Conservation (phyloP, 2,113 vertebrate genomes). For the Cephalophus harveyi region DNA sequence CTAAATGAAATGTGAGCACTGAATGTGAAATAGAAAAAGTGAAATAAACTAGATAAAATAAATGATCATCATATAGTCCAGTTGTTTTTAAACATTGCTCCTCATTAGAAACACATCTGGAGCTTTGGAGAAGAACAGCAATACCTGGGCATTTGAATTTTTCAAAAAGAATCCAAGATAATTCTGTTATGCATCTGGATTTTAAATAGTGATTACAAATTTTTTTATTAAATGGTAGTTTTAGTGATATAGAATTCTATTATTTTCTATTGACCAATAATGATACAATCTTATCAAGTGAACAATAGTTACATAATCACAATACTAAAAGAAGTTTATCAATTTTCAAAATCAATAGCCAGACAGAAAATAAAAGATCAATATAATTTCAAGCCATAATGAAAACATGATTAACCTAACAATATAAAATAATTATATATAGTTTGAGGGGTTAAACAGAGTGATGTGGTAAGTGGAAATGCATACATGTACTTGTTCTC, state of each 20-base stretch:
- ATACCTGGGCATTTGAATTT: not conserved
- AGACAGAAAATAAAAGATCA: not conserved
- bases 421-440: not conserved
- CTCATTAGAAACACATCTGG: not conserved
- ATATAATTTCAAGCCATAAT: not conserved
- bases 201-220: not conserved
- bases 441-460: not conserved
- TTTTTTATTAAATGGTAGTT: not conserved
- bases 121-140: not conserved
- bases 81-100: not conserved
- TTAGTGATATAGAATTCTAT: not conserved
- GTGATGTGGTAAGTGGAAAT: not conserved
- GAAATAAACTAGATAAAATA: not conserved
- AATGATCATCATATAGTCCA: not conserved
- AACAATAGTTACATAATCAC: not conserved
- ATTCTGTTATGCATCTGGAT: not conserved
- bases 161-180: not conserved
- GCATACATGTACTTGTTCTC: not conserved
- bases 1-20: not conserved
- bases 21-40: not conserved
- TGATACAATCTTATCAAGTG: not conserved
- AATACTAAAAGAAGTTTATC: not conserved
- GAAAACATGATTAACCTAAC: not conserved
- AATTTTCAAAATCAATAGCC: not conserved
- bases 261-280: not conserved